Evolutionary conservation across 2,113 vertebrate species (phyloP), one percentile per base, ranked within the genome.

Genomic region (Cinclus cinclus): DNA sequence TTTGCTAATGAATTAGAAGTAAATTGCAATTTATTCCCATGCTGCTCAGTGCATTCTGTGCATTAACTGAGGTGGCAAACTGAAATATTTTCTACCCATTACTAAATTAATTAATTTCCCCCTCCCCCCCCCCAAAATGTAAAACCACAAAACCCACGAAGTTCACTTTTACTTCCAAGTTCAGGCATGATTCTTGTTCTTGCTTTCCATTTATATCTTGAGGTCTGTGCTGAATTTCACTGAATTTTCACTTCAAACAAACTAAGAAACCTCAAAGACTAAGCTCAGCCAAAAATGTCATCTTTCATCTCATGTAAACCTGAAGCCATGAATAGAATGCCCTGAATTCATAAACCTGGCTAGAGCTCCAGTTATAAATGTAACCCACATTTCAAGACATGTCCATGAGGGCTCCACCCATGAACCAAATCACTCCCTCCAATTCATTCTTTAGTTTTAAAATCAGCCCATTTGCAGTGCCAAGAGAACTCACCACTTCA

Each of bases 251-350:
- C 82, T 93, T 96, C 94, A 95, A 95, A 96, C 50, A 90, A 96
- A 93, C 92, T 68, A 92, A 95, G 88, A 97, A 95, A 94, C 94
- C 91, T 92, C 92, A 95, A 93, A 93, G 68, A 44, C 85, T 88
- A 90, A 90, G 86, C 76, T 90, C 76, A 89, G 90, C 90, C 83
- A 95, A 86, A 86, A 93, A 88, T 44, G 35, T 75, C 79, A 86
- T 89, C 90, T 95, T 96, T 94, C 85, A 94, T 95, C 93, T 92
- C 87, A 83, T 16, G 30, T 90, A 88, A 94, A 96, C 88, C 85
- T 93, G 88, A 78, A 89, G 56, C 76, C 81, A 82, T 92, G 93
- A 96, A 94, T 70, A 96, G 94, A 94, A 85, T 63, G 82, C 39
- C 49, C 85, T 88, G 74, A 86, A 96, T 95, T 95, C 68, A 93